Evolutionary conservation across 2,888 invertebrate species (phyloP).

Genomic region (Stenolophus ochropezus): DNA sequence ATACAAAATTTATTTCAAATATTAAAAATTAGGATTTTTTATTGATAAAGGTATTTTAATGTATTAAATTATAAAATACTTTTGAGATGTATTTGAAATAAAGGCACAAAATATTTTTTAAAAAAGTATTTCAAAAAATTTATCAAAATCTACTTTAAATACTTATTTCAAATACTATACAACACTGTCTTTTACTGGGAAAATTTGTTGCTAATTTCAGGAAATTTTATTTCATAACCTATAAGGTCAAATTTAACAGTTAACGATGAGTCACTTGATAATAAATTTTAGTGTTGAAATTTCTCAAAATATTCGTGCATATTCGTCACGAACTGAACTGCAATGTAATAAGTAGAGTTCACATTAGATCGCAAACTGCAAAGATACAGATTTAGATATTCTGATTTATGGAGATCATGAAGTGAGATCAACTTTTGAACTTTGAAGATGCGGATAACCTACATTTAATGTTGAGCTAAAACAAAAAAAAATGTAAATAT

Average conservation of each 20-base stretch:
- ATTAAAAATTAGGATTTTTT: no score
- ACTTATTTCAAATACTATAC: no score
- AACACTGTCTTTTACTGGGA: background rate
- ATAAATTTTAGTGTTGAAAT: slow-evolving; percentile 16
- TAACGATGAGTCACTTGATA: slow-evolving; percentile 4
- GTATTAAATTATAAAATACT: no score
- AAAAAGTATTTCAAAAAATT: no score
- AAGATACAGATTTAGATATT: background rate
- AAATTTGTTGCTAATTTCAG: background rate
- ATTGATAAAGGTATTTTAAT: no score
- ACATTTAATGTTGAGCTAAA: background rate
- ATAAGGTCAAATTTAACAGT: slow-evolving; percentile 3
- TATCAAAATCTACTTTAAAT: no score
- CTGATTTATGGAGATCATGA: background rate
- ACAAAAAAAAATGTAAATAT: background rate
- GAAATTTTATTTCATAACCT: slow-evolving; percentile 13
- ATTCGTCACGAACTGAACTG: slow-evolving; percentile 3
- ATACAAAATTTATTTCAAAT: no score
- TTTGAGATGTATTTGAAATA: no score
- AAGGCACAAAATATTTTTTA: no score
- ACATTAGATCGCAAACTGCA: background rate
- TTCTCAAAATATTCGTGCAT: background rate
- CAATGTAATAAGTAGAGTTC: background rate
- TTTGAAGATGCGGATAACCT: background rate
- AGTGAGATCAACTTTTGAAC: background rate